phyloP scores from a whole-genome alignment of 2,888 invertebrate species.

The Cremastobaeus sp. region DNA sequence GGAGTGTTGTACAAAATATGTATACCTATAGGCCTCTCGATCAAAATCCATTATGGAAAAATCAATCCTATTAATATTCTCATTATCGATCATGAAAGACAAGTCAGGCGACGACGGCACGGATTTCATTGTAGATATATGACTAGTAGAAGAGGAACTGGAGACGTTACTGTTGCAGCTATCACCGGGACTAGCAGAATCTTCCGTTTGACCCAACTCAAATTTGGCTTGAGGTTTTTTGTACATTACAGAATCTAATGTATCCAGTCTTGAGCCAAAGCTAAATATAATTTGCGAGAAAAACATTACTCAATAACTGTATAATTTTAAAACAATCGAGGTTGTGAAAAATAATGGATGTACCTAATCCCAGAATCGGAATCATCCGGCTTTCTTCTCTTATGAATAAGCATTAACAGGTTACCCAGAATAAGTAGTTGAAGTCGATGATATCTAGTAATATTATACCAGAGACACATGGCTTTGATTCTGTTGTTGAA shows the following conservation, averaged over 20 bases:
- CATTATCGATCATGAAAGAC: conserved; percentile 67
- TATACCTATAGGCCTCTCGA: conserved; percentile 72
- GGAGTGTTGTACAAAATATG: background rate
- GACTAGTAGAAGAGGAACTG: conserved; percentile 67
- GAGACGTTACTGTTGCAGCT: conserved; percentile 74
- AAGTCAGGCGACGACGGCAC: conserved; percentile 70
- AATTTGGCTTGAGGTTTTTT: conserved; percentile 68
- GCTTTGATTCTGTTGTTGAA: conserved; percentile 86
- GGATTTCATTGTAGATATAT: conserved; percentile 66
- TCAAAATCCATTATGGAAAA: conserved; percentile 73
- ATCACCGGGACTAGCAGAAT: conserved; percentile 79
- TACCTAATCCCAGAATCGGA: conserved; percentile 71
- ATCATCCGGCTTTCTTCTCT: conserved; percentile 69
- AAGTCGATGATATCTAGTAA: conserved; percentile 89
- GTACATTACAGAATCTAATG: conserved; percentile 64
- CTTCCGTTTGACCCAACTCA: conserved; percentile 67
- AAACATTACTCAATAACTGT: too few relatives aligned
- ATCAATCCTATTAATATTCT: conserved; percentile 66
- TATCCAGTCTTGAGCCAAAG: conserved; percentile 70
- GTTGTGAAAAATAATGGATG: too few relatives aligned
- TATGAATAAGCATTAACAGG: conserved; percentile 80
- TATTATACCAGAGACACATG: conserved; percentile 95
- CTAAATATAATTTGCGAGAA: too few relatives aligned
- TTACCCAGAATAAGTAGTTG: conserved; percentile 87
- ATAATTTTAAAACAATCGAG: too few relatives aligned